A percentile compares a stretch with the other conserved stretches of the same genome.
Conservation (phyloP, 2,888 invertebrate species). For the Drosophila fulvimacula region DNA sequence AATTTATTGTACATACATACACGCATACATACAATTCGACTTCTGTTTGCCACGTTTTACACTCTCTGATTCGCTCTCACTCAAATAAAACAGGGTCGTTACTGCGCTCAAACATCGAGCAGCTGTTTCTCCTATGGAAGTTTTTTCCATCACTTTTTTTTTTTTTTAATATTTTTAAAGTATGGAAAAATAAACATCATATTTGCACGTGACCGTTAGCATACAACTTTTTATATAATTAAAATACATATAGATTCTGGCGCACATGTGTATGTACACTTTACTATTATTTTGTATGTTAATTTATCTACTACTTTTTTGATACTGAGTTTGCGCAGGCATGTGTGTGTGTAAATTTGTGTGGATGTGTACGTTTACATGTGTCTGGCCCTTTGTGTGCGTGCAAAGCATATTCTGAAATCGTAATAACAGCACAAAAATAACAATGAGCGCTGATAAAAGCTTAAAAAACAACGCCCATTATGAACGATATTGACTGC, state of each 20-base stretch:
- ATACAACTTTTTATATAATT: slow-evolving; percentile 54
- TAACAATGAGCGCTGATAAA: slow-evolving; percentile 39
- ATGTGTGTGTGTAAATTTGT: slow-evolving; percentile 15
- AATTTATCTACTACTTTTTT: slow-evolving; percentile 59
- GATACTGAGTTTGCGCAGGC: slow-evolving; percentile 65
- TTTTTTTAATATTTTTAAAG: slow-evolving; percentile 4
- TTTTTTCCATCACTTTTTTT: slow-evolving; percentile 7
- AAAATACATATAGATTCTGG: slow-evolving; percentile 2
- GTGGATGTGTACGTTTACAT: slow-evolving; percentile 19
- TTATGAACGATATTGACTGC: slow-evolving; percentile 40
- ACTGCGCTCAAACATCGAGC: slow-evolving; percentile 20
- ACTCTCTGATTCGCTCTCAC: slow-evolving; percentile 3
- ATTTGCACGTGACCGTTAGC: slow-evolving; percentile 46
- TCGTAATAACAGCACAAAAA: slow-evolving; percentile 31
- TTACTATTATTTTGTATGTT: slow-evolving; percentile 54
- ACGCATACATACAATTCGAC: not conserved
- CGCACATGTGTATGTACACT: slow-evolving; percentile 30
- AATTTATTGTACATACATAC: slow-evolving; percentile 23
- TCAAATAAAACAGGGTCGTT: slow-evolving; percentile 40
- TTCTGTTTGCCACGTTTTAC: slow-evolving; percentile 43
- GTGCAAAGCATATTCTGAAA: slow-evolving; percentile 54
- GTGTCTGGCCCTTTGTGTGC: slow-evolving; percentile 12
- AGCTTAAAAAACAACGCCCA: slow-evolving; percentile 54
- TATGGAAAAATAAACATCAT: slow-evolving; percentile 33
- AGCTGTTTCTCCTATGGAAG: slow-evolving; percentile 31